A percentile compares a stretch with the other conserved stretches of the same genome.
Conservation (phyloP, 2,113 vertebrate species). For the Mesocricetus auratus region DNA sequence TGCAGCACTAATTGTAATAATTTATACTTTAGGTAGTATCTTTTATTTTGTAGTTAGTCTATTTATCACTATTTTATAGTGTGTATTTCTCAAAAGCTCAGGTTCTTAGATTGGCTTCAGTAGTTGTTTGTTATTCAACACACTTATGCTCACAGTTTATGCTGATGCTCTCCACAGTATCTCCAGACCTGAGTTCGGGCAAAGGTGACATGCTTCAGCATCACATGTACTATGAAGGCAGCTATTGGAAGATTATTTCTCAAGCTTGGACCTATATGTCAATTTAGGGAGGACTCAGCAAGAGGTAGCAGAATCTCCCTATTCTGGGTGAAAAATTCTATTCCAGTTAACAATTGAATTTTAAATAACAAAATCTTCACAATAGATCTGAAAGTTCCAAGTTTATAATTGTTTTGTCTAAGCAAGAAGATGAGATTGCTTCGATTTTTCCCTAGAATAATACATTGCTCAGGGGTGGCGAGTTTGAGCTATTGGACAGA, state of each 20-base stretch:
- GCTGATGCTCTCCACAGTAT: background rate
- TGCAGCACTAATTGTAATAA: background rate
- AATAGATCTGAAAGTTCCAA: background rate
- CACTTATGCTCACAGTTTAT: background rate
- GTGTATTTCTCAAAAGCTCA: background rate
- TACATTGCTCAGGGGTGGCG: background rate
- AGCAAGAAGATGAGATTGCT: background rate
- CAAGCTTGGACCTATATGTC: background rate
- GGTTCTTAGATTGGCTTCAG: background rate
- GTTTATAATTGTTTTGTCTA: background rate
- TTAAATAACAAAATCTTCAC: background rate
- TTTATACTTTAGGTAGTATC: background rate
- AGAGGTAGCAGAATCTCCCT: background rate
- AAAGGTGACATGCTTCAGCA: background rate
- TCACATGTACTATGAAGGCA: background rate
- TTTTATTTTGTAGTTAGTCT: conserved; percentile 9
- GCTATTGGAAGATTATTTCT: background rate
- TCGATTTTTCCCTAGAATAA: background rate
- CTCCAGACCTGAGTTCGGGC: background rate
- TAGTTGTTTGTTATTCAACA: background rate
- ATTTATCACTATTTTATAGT: background rate
- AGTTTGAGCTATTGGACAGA: background rate
- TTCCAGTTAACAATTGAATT: background rate
- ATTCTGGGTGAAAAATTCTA: background rate
- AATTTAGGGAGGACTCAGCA: background rate